Base-by-base conservation (phyloP, 2,797 vertebrate species). In the Anguilla pacifica region DNA sequence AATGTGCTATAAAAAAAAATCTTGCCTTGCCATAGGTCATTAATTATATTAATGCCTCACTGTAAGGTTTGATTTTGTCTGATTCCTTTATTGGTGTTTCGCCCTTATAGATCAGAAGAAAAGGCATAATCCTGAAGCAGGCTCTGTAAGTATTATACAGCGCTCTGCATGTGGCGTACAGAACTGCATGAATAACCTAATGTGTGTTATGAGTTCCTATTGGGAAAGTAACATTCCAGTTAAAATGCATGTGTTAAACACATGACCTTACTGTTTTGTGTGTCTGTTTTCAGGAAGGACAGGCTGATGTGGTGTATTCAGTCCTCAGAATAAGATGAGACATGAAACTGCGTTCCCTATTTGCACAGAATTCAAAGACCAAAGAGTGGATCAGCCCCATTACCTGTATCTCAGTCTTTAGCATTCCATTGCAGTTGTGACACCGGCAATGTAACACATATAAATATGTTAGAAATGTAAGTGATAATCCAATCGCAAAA, bases 281-380 rank as follows among this genome's bases (percentile, higher is more conserved):
- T 64, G 11, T 28, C n/a, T 46, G 13, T 35, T 51, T 67, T 74
- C 87, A 88, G 87, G 83, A 85, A n/a, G 3, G 15, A 81, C 35
- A 81, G 43, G 22, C 2, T 6, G 61, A 17, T 19, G 87, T 88
- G 28, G 84, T 88, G 31, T 88, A 88, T 43, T 88, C 87, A 31
- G 13, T 25, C 43, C 2, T 88, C 11, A 85, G 61, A 31, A 31
- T 55, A n/a, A 25, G 43, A 31, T 86, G 22, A 83, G 39, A 25
- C 72, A 46, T 19, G 59, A 61, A 15, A 46, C 11, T 35, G 39
- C 13, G 0, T 82, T 55, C 55, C 46, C 74, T 1, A 39, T 49
- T 17, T 43, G 51, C 15, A 10, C 9, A 79, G 39, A 25, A 72
- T 19, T 70, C 6, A n/a, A 70, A 28, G n/a, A 70, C 25, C 25